A percentile compares a stretch with the other conserved stretches of the same genome.
phyloP scores from a whole-genome alignment of 1,140 invertebrate genomes.

The Antheraea pernyi region DNA sequence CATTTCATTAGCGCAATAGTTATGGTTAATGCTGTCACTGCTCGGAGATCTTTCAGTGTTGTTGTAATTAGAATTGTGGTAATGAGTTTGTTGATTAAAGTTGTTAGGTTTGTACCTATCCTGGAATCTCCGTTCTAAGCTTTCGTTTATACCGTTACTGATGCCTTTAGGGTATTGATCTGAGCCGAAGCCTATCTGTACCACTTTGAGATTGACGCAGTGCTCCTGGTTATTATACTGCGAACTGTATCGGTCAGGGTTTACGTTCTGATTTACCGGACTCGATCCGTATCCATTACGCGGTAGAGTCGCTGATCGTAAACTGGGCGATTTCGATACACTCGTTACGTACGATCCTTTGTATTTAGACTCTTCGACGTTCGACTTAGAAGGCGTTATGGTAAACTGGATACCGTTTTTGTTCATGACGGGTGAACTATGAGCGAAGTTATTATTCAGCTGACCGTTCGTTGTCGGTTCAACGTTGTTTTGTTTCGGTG shows the following conservation, averaged over 20 bases:
- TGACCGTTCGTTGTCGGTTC: conserved; percentile 47
- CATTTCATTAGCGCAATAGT: conserved; percentile 65
- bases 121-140: conserved; percentile 74
- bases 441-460: conserved; percentile 61
- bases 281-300: conserved; percentile 83
- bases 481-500: conserved; percentile 40
- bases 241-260: conserved; percentile 74
- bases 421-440: conserved; percentile 75
- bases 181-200: conserved; percentile 77
- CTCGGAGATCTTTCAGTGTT: conserved; percentile 63
- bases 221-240: conserved; percentile 78
- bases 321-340: conserved; percentile 73
- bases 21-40: conserved; percentile 69
- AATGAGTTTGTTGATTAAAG: conserved; percentile 57
- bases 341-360: conserved; percentile 53
- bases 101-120: conserved; percentile 73
- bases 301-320: conserved; percentile 84
- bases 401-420: conserved; percentile 74
- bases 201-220: conserved; percentile 76
- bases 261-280: conserved; percentile 65
- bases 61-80: conserved; percentile 67
- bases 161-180: conserved; percentile 72
- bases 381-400: conserved; percentile 70
- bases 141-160: conserved; percentile 76
- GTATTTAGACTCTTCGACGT: conserved; percentile 69